These are phyloP conservation scores for Himantopus leucocephalus DNA, from an alignment of 2,113 vertebrate genomes.

Conservation along the genomic window DNA sequence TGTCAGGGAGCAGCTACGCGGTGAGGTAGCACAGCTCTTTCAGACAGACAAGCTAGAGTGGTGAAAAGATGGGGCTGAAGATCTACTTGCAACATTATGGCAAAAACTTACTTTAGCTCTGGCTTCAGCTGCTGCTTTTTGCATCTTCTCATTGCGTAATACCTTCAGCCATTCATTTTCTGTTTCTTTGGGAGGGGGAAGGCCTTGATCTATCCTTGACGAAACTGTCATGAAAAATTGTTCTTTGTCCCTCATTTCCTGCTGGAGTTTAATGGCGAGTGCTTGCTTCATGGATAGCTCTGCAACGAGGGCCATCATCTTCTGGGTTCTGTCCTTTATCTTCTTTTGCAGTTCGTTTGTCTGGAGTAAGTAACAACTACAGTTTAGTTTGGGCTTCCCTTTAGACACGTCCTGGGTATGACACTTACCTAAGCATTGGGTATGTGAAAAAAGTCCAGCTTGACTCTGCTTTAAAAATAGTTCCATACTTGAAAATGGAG, in stretches of 20 bases:
- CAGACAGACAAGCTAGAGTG: neutral
- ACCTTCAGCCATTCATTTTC: conserved; percentile 80
- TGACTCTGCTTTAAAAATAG: neutral
- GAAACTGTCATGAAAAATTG: conserved; percentile 80
- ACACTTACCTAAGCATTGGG: neutral
- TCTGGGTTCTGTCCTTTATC: conserved; percentile 76
- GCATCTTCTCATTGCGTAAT: conserved; percentile 74
- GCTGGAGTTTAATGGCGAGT: conserved; percentile 77
- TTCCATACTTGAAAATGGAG: neutral
- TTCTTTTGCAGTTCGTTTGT: conserved; percentile 76
- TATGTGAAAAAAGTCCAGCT: neutral
- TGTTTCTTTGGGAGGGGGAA: conserved; percentile 79
- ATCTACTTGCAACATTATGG: accelerated
- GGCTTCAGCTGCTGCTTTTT: conserved; percentile 68
- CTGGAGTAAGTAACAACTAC: conserved; percentile 65
- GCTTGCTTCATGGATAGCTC: conserved; percentile 89
- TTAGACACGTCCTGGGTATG: neutral
- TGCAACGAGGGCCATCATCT: conserved; percentile 83
- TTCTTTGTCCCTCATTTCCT: conserved; percentile 83
- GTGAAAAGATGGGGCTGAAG: neutral
- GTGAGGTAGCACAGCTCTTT: neutral
- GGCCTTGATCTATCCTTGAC: conserved; percentile 77
- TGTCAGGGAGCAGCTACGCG: neutral
- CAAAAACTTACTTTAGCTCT: conserved; percentile 75
- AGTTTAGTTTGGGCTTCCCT: neutral